Percentiles rank a stretch among this genome's conserved stretches.
These are phyloP conservation scores for Psophia crepitans DNA, from an alignment of 2,113 vertebrate species.

Conservation along the genomic window DNA sequence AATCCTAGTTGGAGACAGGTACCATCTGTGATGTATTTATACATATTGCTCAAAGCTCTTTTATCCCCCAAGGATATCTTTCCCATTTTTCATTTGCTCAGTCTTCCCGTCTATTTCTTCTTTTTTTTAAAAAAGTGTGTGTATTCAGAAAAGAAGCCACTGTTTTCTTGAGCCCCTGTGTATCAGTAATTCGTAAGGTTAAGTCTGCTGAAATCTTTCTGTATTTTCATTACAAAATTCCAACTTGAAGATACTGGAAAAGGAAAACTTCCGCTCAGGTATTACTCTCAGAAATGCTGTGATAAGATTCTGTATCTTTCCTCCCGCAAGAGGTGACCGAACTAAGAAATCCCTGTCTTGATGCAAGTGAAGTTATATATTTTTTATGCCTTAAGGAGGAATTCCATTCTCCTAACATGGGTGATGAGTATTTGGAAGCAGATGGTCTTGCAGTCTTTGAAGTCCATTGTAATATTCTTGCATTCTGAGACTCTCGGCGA, in stretches of 20 bases:
- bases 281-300: neutral
- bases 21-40: conserved; percentile 51
- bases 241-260: neutral
- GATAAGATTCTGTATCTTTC: neutral
- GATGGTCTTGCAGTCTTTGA: neutral
- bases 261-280: neutral
- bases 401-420: neutral
- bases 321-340: neutral
- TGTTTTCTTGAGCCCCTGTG: neutral
- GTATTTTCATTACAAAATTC: neutral
- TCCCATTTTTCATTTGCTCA: conserved; percentile 16
- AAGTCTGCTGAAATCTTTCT: neutral
- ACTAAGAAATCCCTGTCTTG: neutral
- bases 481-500: neutral
- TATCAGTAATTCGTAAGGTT: conserved; percentile 1
- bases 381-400: neutral
- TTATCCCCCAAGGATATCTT: neutral
- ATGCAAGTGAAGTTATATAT: neutral
- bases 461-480: neutral
- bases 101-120: neutral
- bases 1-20: conserved; percentile 39
- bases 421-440: neutral
- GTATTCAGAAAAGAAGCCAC: neutral
- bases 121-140: conserved; percentile 21
- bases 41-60: conserved; percentile 12